Base-by-base conservation (phyloP, 2,113 vertebrate species). In the Bagarius yarrelli region DNA sequence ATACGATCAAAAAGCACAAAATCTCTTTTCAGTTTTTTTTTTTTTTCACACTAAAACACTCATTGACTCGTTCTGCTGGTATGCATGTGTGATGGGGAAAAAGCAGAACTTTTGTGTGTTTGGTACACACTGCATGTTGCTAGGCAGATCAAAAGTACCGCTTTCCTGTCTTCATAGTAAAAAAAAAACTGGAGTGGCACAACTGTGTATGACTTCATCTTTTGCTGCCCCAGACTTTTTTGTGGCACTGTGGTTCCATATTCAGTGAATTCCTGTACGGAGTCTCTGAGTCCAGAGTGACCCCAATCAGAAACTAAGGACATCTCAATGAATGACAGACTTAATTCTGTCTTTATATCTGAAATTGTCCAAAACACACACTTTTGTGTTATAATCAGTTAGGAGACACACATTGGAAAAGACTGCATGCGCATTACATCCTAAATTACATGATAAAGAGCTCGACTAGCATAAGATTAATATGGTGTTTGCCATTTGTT, bases 121-220 rank as follows among this genome's bases (percentile, higher is more conserved):
- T 83, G 53, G 77, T 83, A 84, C 84, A 85, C 78, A 83, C 15
- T 36, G 32, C 40, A 84, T 83, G 86, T 87, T 86, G 85, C 81
- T 25, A 64, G 76, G 87, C 77, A 80, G 40, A 82, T 77, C 18
- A 52, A 61, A 56, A 80, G 69, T 72, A 76, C 80, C 66, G 23
- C 32, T 83, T 69, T 19, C 61, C 64, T 50, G 19, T 66, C 34
- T 63, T n/a, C 63, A 60, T 61, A 72, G 27, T 8, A 57, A 15
- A 61, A 60, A 57, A 15, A 61, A 60, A 82, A 16, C 60, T 56
- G 66, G 50, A 77, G 21, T 56, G 55, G 47, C 36, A 21, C 50
- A 27, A 63, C 36, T 76, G 34, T 71, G 27, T 70, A 25, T 71
- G 67, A 70, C 79, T 71, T 81, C 16, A 53, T 69, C 18, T 57